These are phyloP conservation scores for Corydoras sp. DNA, from an alignment of 2,113 vertebrate species.

Conservation along the genomic window DNA sequence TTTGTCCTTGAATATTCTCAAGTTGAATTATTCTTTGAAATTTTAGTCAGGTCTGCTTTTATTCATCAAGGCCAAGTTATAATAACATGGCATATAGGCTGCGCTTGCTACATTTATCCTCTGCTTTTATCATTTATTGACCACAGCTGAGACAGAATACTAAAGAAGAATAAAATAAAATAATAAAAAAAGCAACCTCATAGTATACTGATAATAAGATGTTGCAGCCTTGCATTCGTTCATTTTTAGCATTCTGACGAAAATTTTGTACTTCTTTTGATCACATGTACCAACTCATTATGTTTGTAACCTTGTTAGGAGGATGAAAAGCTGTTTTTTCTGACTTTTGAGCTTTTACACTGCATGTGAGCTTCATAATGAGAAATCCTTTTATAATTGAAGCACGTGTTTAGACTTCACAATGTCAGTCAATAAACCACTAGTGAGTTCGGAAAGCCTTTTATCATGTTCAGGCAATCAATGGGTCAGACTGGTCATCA, in stretches of 20 bases:
- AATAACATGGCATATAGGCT: too few species aligned
- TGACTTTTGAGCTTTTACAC: slow-evolving; percentile 16
- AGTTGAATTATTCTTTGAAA: not conserved
- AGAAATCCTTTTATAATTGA: slow-evolving; percentile 24
- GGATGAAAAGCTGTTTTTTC: slow-evolving; percentile 29
- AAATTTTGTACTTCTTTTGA: slow-evolving; percentile 21
- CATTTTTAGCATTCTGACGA: slow-evolving; percentile 3
- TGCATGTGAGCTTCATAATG: slow-evolving; percentile 14
- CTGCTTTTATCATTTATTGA: not conserved
- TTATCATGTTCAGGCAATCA: slow-evolving; percentile 26
- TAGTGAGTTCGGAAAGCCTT: slow-evolving; percentile 19
- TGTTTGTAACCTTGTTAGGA: slow-evolving; percentile 29
- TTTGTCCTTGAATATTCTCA: not conserved
- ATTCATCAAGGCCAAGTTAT: not conserved
- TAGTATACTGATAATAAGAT: not conserved
- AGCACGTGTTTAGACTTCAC: slow-evolving; percentile 29
- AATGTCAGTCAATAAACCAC: slow-evolving; percentile 15
- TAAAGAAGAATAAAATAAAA: too few species aligned
- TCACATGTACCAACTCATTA: slow-evolving; percentile 15
- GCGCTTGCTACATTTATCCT: not conserved
- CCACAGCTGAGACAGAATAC: too few species aligned
- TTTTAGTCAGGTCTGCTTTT: not conserved
- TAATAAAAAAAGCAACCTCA: too few species aligned
- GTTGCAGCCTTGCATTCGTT: slow-evolving; percentile 12
- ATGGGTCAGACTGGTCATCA: too few species aligned